Evolutionary conservation across 2,113 vertebrate genomes (phyloP).

Genomic region (Scatophagus argus): DNA sequence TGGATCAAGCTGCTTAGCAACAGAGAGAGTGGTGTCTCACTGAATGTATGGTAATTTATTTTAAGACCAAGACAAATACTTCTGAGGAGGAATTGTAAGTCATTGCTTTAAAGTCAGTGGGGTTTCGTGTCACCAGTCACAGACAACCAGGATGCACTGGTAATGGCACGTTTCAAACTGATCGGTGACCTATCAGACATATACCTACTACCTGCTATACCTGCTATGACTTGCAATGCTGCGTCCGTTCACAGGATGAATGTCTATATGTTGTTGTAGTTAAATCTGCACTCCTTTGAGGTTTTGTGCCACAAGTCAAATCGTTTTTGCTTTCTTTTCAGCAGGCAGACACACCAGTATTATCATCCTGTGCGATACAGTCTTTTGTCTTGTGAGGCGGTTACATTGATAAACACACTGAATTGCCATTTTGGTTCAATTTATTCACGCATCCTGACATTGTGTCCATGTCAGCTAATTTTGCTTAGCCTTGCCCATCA

Average conservation of each 20-base stretch:
- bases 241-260: too few species aligned
- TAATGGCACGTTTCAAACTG: slow-evolving; percentile 11
- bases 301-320: neutral
- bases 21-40: slow-evolving; percentile 36
- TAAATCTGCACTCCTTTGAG: too few species aligned
- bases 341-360: neutral
- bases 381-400: neutral
- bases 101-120: slow-evolving; percentile 15
- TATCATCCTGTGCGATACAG: neutral
- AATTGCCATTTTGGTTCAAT: neutral
- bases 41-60: slow-evolving; percentile 47
- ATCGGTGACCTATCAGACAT: neutral
- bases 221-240: too few species aligned
- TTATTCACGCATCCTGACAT: neutral
- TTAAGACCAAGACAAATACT: slow-evolving; percentile 31
- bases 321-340: neutral
- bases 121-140: slow-evolving; percentile 6
- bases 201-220: neutral
- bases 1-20: slow-evolving; percentile 69
- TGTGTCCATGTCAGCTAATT: neutral
- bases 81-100: slow-evolving; percentile 20
- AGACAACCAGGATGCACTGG: neutral
- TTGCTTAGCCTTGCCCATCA: neutral
- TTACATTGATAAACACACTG: neutral
- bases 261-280: too few species aligned